These are phyloP conservation scores for Sorex maritimensis DNA, from an alignment of 2,797 vertebrate species.

Conservation along the genomic window DNA sequence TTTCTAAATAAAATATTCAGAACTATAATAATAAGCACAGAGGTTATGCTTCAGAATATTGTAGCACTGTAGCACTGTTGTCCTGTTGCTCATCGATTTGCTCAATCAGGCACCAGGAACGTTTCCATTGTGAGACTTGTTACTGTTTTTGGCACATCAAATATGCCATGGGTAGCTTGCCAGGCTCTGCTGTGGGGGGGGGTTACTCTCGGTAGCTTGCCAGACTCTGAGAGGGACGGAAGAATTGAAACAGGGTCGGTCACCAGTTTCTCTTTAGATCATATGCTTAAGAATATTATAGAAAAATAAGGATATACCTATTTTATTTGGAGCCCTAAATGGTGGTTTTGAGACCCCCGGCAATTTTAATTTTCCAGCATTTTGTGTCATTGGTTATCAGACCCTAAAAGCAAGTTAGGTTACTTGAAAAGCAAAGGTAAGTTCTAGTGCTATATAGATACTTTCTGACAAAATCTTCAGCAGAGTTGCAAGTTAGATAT, in stretches of 20 bases:
- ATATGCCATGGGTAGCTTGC: too few relatives aligned
- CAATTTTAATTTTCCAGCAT: constrained; percentile 27
- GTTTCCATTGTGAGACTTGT: too few relatives aligned
- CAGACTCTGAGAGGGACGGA: too few relatives aligned
- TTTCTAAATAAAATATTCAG: constrained; percentile 78
- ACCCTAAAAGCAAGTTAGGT: constrained; percentile 58
- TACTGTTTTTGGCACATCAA: too few relatives aligned
- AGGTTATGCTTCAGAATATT: constrained; percentile 84
- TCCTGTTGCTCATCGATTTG: too few relatives aligned
- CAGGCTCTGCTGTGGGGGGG: too few relatives aligned
- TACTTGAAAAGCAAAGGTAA: neutral
- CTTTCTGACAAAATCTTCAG: constrained; percentile 41
- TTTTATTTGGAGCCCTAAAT: constrained; percentile 79
- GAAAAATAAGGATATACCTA: constrained; percentile 73
- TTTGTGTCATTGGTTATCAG: constrained; percentile 67
- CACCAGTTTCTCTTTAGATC: too few relatives aligned
- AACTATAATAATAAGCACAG: constrained; percentile 78
- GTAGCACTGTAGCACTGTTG: too few relatives aligned
- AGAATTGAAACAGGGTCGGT: too few relatives aligned
- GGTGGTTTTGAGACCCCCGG: constrained; percentile 66
- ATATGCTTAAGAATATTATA: neutral
- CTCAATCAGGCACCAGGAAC: too few relatives aligned
- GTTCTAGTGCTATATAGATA: constrained; percentile 58
- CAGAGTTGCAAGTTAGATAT: constrained; percentile 61
- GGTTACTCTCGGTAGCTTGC: too few relatives aligned